These are phyloP conservation scores for Chloroceryle amazona DNA, from an alignment of 2,797 vertebrate species.

Conservation along the genomic window DNA sequence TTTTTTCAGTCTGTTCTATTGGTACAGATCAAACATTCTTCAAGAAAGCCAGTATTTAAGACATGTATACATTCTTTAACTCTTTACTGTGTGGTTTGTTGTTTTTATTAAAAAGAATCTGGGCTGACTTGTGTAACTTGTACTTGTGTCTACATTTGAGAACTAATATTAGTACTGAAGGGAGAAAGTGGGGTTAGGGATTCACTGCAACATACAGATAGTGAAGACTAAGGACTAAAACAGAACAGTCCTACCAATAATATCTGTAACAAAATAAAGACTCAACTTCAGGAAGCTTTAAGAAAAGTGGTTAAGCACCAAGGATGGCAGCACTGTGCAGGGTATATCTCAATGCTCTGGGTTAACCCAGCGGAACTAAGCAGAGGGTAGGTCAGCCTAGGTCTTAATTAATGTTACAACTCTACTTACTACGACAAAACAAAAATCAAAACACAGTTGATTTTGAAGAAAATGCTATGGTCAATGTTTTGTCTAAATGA, in stretches of 20 bases:
- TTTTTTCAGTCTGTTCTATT: neutral
- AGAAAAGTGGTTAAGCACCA: neutral
- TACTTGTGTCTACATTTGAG: neutral
- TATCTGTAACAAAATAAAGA: neutral
- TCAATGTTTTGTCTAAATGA: neutral
- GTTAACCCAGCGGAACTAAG: neutral
- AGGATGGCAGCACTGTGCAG: accelerated
- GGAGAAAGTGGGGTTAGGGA: neutral
- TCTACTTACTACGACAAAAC: neutral
- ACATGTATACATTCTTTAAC: neutral
- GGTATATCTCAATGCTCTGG: neutral
- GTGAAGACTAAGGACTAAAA: neutral
- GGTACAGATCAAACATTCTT: neutral
- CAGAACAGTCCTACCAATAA: neutral
- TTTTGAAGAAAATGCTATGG: neutral
- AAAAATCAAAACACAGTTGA: neutral
- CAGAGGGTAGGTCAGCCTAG: neutral
- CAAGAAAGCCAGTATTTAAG: neutral
- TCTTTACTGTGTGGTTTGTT: neutral
- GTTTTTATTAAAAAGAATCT: no score
- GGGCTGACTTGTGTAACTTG: neutral
- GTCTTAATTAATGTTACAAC: neutral
- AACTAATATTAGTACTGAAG: neutral
- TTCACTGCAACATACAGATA: neutral
- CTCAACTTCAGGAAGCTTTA: neutral